These are phyloP conservation scores for Ditula angustiorana DNA, from an alignment of 2,888 invertebrate species.

Conservation along the genomic window DNA sequence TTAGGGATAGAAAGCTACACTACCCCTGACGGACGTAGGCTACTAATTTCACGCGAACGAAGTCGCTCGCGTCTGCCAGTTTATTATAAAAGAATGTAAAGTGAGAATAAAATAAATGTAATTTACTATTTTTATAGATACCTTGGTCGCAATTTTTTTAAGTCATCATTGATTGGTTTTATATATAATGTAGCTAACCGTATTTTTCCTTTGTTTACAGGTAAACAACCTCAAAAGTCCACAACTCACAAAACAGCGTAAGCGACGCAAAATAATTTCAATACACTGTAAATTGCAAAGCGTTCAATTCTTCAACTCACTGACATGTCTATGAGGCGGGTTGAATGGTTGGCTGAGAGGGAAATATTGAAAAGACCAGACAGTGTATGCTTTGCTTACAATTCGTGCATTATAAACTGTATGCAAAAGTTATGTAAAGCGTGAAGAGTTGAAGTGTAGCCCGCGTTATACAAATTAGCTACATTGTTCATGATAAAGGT, in stretches of 20 bases:
- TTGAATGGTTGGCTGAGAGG: slow-evolving; percentile 27
- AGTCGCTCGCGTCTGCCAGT: too few relatives aligned
- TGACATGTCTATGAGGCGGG: slow-evolving; percentile 33
- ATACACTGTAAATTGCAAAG: slow-evolving; percentile 5
- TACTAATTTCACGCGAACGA: too few relatives aligned
- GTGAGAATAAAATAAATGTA: too few relatives aligned
- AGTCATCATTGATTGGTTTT: too few relatives aligned
- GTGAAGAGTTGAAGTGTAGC: not conserved
- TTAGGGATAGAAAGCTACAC: too few relatives aligned
- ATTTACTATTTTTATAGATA: too few relatives aligned
- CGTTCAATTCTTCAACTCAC: slow-evolving; percentile 1
- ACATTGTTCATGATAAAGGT: too few relatives aligned
- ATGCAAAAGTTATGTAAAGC: not conserved
- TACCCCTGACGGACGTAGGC: too few relatives aligned
- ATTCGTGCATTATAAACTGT: not conserved
- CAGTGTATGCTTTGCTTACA: slow-evolving; percentile 28
- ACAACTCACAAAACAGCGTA: not conserved
- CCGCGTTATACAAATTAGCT: too few relatives aligned
- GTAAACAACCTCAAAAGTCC: slow-evolving; percentile 4
- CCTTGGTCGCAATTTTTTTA: too few relatives aligned
- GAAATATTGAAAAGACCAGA: slow-evolving; percentile 35
- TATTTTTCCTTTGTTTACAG: slow-evolving; percentile 15
- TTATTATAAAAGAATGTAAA: too few relatives aligned
- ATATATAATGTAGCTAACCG: not conserved
- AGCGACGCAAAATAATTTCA: slow-evolving; percentile 1